Evolutionary conservation across 2,113 vertebrate genomes (phyloP), one percentile per base, ranked within the genome.

Genomic region (Furnarius figulus): DNA sequence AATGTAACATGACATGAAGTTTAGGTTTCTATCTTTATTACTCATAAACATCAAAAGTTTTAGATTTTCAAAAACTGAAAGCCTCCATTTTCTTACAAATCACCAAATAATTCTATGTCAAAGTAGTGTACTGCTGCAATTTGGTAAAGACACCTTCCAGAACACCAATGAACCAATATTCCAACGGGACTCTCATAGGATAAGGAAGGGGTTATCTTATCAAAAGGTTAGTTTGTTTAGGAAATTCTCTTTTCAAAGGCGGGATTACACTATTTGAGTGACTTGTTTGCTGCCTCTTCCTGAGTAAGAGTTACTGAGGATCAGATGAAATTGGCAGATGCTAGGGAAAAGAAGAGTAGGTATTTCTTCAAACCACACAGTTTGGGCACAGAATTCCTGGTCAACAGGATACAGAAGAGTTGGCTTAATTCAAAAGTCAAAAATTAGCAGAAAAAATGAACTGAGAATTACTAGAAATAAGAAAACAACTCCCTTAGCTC

Each of bases 1-100:
- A 66, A 27, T 0, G 2, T 53, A n/a, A 46, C 4, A 5, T 0
- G 3, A 25, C 16, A 37, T 61, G 20, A 67, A 52, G 12, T 18
- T 72, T 30, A 71, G 31, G n/a, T 23, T 78, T 84, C 24, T 37
- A 12, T 28, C 23, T 68, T 78, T 61, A 52, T 19, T 56, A 49
- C 12, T 62, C 3, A 8, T 9, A 72, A 62, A 53, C 27, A 68
- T 3, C 15, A 19, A 2, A 53, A 65, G 22, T 17, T 82, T 56
- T 24, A 50, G 15, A 66, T 14, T 75, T 37, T 56, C 42, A 56
- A 68, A 74, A 76, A 59, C 5, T 1, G 9, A 39, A 79, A 17
- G 2, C 16, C 9, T 42, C 21, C 16, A 1, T 63, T 66, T 72
- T 49, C 44, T 74, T 31, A 49, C 1, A 82, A 79, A 65, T 10